A percentile compares a stretch with the other conserved stretches of the same genome.
phyloP scores from a whole-genome alignment of 2,113 vertebrate genomes.

The Macroglossus sobrinus region DNA sequence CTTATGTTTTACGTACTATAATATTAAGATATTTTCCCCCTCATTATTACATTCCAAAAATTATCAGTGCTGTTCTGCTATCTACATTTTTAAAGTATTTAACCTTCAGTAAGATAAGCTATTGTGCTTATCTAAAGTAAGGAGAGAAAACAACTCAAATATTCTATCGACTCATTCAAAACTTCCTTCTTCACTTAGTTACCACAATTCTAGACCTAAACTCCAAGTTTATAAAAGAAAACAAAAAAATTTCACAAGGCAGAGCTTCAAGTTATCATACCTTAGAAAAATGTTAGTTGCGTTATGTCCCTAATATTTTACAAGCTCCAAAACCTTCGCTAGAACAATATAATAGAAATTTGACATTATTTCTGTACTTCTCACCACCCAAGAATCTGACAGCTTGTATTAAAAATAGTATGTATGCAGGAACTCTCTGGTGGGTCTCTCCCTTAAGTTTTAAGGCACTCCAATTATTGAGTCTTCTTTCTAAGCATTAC shows the following conservation, averaged over 20 bases:
- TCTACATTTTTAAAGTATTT: neutral
- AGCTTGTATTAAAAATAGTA: conserved; percentile 54
- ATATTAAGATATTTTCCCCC: neutral
- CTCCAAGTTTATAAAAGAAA: conserved; percentile 27
- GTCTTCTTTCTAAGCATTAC: conserved; percentile 70
- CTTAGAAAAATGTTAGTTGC: neutral
- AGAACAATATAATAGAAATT: conserved; percentile 13
- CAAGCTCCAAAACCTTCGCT: neutral
- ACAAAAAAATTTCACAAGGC: neutral
- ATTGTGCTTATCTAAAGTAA: neutral
- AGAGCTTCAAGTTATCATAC: neutral
- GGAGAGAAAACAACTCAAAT: conserved; percentile 17
- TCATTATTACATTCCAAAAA: neutral
- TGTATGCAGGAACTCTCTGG: neutral
- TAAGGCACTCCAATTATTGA: conserved; percentile 44
- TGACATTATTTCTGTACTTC: conserved; percentile 46
- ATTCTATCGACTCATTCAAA: conserved; percentile 4
- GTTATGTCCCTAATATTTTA: neutral
- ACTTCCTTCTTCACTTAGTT: neutral
- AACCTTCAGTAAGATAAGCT: neutral
- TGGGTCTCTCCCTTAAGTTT: conserved; percentile 53
- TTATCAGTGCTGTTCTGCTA: neutral
- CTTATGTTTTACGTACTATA: neutral
- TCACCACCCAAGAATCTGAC: conserved; percentile 22
- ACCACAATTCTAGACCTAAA: neutral